A percentile compares a stretch with the other conserved stretches of the same genome.
These are phyloP conservation scores for Ericerus pela DNA, from an alignment of 1,140 invertebrate genomes.

Conservation along the genomic window DNA sequence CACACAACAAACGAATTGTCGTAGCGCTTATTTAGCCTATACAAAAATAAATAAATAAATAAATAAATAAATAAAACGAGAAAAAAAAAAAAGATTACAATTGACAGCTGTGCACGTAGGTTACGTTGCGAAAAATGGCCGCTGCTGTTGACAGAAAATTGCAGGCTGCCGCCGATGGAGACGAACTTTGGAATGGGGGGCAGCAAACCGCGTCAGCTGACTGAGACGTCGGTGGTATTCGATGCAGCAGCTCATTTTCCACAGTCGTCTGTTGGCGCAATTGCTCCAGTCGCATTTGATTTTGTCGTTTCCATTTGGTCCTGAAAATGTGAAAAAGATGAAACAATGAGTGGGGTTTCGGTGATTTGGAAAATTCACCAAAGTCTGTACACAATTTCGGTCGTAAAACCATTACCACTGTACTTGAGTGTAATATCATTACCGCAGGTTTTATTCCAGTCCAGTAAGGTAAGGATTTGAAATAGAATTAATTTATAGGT, in stretches of 20 bases:
- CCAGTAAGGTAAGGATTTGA: no score
- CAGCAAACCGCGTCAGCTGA: constrained; percentile 17
- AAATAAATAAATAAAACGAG: neutral
- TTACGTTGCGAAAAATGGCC: constrained; percentile 54
- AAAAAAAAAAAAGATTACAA: constrained; percentile 32
- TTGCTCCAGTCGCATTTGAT: constrained; percentile 70
- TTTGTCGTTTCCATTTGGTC: constrained; percentile 90
- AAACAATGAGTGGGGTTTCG: no score
- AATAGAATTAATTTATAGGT: no score
- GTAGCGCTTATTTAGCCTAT: no score
- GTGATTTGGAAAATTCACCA: neutral
- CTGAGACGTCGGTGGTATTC: constrained; percentile 12
- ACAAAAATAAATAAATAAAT: neutral
- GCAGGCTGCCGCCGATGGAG: constrained; percentile 34
- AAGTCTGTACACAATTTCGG: neutral
- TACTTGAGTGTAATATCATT: no score
- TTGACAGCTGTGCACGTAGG: constrained; percentile 55
- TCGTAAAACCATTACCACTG: neutral
- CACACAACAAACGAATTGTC: no score
- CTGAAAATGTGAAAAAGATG: constrained; percentile 33
- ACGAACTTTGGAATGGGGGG: constrained; percentile 32
- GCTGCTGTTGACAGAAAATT: constrained; percentile 42
- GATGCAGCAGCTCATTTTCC: constrained; percentile 40
- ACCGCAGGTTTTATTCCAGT: no score
- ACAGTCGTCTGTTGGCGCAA: constrained; percentile 58